Conservation (phyloP, 2,797 vertebrate genomes). For the Miichthys miiuy region DNA sequence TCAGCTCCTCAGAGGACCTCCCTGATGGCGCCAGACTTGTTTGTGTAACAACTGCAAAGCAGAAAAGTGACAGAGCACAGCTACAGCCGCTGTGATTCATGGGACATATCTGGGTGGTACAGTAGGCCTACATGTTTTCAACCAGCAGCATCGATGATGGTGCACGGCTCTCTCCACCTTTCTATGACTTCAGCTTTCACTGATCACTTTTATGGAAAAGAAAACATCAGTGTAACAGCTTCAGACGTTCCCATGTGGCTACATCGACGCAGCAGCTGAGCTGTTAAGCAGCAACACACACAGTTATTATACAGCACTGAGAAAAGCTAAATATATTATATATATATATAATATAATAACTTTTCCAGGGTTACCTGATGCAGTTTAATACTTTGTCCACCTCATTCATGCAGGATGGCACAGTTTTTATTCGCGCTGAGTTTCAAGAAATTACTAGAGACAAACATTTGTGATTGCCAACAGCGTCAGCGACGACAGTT, state of each 20-base stretch:
- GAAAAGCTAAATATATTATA: neutral
- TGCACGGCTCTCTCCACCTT: neutral
- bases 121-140: neutral
- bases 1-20: neutral
- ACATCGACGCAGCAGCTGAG: neutral
- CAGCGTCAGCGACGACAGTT: constrained; percentile 15
- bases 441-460: constrained; percentile 1
- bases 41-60: constrained; percentile 11
- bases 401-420: too few relatives aligned
- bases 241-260: neutral
- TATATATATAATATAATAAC: too few relatives aligned
- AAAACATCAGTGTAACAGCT: constrained; percentile 7
- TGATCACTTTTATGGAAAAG: neutral
- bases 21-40: constrained; percentile 11
- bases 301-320: neutral
- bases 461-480: neutral
- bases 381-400: neutral
- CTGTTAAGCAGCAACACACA: too few relatives aligned
- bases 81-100: neutral
- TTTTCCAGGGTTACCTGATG: neutral
- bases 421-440: neutral
- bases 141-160: neutral
- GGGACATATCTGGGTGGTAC: neutral
- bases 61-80: neutral
- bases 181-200: neutral